Percentiles rank a stretch among this genome's conserved stretches.
These are phyloP conservation scores for Hoplias malabaricus DNA, from an alignment of 2,113 vertebrate species.

Conservation along the genomic window DNA sequence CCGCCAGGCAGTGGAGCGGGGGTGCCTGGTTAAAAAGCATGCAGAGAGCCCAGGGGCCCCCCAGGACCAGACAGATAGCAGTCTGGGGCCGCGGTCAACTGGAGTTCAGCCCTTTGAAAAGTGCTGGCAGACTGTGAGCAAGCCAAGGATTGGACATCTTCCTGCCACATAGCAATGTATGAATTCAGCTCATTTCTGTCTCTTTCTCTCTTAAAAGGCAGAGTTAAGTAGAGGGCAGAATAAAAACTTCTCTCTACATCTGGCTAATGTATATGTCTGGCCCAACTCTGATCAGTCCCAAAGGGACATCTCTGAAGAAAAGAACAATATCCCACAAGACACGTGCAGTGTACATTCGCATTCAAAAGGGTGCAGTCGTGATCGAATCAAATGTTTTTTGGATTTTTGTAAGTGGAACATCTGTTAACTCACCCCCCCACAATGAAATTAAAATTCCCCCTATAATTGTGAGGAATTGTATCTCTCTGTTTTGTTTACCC, in stretches of 20 bases:
- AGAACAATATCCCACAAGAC: neutral
- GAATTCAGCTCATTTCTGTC: slow-evolving; percentile 40
- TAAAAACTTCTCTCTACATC: slow-evolving; percentile 46
- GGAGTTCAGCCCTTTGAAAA: slow-evolving; percentile 57
- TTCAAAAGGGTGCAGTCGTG: too few relatives aligned
- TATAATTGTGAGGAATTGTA: too few relatives aligned
- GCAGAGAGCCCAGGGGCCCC: slow-evolving; percentile 34
- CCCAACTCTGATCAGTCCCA: slow-evolving; percentile 46
- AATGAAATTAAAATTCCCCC: too few relatives aligned
- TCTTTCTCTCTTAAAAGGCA: neutral
- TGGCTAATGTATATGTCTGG: slow-evolving; percentile 37
- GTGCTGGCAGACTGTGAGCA: slow-evolving; percentile 35
- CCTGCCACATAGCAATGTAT: slow-evolving; percentile 47
- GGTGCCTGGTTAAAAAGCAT: slow-evolving; percentile 42
- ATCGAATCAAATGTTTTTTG: too few relatives aligned
- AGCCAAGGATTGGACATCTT: slow-evolving; percentile 37
- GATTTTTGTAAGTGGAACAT: too few relatives aligned
- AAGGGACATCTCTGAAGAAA: slow-evolving; percentile 16
- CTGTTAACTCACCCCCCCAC: too few relatives aligned
- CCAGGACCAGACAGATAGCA: slow-evolving; percentile 32
- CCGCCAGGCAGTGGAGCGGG: slow-evolving; percentile 26
- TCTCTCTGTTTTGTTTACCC: too few relatives aligned
- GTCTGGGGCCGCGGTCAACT: slow-evolving; percentile 50
- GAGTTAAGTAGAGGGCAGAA: slow-evolving; percentile 29
- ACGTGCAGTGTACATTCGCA: too few relatives aligned